Evolutionary conservation across 2,113 vertebrate genomes (phyloP).

Genomic region (Chamaetylas fuelleborni): DNA sequence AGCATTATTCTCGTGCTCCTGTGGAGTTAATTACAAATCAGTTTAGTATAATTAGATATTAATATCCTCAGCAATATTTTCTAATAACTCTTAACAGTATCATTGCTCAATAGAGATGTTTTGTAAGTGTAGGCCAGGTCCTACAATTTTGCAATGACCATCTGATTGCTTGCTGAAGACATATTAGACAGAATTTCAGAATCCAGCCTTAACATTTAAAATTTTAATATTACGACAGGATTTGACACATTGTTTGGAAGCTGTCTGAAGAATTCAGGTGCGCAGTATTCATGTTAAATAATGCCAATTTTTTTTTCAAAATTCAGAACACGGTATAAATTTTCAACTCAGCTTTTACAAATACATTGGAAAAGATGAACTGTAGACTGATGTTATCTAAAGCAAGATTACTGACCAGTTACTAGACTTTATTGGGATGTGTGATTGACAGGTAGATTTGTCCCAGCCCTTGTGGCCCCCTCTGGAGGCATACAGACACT

Average conservation of each 20-base stretch:
- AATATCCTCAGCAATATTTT: slow-evolving; percentile 71
- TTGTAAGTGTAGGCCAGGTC: slow-evolving; percentile 19
- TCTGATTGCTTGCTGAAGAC: not conserved
- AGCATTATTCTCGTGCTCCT: slow-evolving; percentile 61
- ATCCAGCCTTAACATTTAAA: not conserved
- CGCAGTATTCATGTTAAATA: not conserved
- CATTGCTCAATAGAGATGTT: slow-evolving; percentile 43
- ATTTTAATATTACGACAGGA: not conserved
- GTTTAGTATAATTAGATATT: slow-evolving; percentile 76
- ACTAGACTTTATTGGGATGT: not conserved
- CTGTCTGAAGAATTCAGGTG: not conserved
- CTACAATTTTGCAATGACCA: not conserved
- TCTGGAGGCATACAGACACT: not conserved
- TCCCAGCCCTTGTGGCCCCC: not conserved
- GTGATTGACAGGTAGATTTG: not conserved
- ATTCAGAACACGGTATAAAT: not conserved
- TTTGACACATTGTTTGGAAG: not conserved
- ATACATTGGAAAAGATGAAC: not conserved
- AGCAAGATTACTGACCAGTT: not conserved
- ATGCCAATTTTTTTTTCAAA: not conserved
- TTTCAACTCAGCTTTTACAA: not conserved
- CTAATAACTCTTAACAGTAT: slow-evolving; percentile 69
- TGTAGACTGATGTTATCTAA: not conserved
- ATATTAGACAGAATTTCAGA: not conserved
- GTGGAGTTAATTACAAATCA: slow-evolving; percentile 72